Percentiles rank a stretch among this genome's conserved stretches.
Conservation (phyloP, 2,888 invertebrate genomes). For the Hydropsyche betteni region DNA sequence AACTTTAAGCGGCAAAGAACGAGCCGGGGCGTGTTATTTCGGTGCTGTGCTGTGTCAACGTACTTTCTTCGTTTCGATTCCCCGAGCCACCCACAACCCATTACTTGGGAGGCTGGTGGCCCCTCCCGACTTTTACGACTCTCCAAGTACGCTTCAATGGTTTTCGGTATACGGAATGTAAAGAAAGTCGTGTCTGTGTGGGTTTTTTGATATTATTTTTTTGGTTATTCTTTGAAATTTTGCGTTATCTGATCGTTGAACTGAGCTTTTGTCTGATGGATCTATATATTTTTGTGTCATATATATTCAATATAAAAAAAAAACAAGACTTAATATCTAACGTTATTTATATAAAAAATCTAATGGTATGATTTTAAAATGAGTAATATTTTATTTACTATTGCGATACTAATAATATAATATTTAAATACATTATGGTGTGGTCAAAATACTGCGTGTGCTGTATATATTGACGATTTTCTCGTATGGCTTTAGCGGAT, state of each 20-base stretch:
- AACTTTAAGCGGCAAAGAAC: constrained; percentile 22
- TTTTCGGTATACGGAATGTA: constrained; percentile 28
- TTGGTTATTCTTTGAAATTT: too few relatives aligned
- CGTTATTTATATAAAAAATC: too few relatives aligned
- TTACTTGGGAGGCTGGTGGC: constrained; percentile 34
- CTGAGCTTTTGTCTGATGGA: too few relatives aligned
- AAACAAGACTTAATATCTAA: too few relatives aligned
- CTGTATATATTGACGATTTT: constrained; percentile 18
- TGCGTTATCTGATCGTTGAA: too few relatives aligned
- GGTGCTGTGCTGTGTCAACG: constrained; percentile 45
- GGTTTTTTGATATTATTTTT: not conserved
- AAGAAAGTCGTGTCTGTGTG: constrained; percentile 17
- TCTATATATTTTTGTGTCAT: too few relatives aligned
- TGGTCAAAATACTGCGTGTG: not conserved
- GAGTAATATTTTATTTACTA: too few relatives aligned
- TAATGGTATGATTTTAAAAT: too few relatives aligned
- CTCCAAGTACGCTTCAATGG: constrained; percentile 45
- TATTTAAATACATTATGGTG: not conserved
- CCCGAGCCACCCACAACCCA: constrained; percentile 37
- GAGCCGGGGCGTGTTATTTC: constrained; percentile 39
- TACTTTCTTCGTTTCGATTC: constrained; percentile 36
- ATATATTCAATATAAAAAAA: too few relatives aligned
- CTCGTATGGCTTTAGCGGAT: constrained; percentile 29
- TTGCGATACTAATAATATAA: too few relatives aligned
- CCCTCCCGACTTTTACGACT: constrained; percentile 43